Conservation (phyloP, 2,113 vertebrate species). For the Lathamus discolor region DNA sequence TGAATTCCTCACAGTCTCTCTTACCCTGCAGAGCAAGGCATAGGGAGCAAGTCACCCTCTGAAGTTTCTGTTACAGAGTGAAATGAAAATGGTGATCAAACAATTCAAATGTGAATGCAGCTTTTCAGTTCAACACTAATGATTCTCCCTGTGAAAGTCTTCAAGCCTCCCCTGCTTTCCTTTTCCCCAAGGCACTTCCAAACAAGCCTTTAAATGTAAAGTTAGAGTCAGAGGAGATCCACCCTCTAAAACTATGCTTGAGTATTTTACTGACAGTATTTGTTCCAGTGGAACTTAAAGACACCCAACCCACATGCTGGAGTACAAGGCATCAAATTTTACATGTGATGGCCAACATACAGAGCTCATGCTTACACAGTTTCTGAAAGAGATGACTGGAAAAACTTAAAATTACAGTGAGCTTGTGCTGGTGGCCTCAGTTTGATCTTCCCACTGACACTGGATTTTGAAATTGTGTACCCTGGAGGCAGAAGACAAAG, state of each 20-base stretch:
- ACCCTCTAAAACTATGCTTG: background rate
- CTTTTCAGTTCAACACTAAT: background rate
- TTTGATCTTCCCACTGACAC: background rate
- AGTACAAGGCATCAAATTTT: background rate
- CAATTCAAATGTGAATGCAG: background rate
- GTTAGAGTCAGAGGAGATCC: background rate
- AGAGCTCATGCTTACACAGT: background rate
- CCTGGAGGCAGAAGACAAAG: background rate
- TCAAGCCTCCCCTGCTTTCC: background rate
- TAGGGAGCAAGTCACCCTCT: background rate
- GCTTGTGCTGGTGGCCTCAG: background rate
- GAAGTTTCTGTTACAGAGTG: background rate
- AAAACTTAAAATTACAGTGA: background rate
- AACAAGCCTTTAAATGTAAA: background rate
- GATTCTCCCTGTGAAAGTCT: background rate
- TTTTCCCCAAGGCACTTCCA: background rate
- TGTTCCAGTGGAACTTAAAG: background rate
- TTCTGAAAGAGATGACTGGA: background rate
- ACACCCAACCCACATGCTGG: background rate
- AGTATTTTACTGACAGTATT: background rate
- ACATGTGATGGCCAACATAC: no score
- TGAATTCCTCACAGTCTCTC: background rate
- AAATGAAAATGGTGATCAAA: background rate
- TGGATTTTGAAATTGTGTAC: background rate
- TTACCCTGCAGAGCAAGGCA: background rate